phyloP scores from a whole-genome alignment of 2,797 vertebrate species.

The Lemur catta region DNA sequence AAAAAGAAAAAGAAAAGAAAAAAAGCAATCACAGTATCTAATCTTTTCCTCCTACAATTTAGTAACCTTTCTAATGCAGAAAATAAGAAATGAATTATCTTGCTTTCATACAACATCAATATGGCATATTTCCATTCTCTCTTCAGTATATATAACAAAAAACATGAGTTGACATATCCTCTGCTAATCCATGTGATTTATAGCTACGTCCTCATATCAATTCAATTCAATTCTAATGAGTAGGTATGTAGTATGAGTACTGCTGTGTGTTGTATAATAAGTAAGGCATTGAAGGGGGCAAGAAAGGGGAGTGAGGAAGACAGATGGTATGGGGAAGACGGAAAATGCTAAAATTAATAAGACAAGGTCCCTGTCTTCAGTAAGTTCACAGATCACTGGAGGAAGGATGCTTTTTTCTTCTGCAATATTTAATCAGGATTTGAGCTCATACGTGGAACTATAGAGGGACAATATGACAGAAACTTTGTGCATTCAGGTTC shows the following conservation, averaged over 20 bases:
- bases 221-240: neutral
- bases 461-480: neutral
- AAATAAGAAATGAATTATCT: neutral
- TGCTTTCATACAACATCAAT: neutral
- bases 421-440: neutral
- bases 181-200: constrained; percentile 18
- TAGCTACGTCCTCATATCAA: neutral
- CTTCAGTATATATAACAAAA: neutral
- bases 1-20: too few species aligned
- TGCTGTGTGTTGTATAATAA: neutral
- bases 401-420: neutral
- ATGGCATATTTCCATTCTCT: neutral
- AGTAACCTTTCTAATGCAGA: neutral
- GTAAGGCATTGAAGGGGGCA: neutral
- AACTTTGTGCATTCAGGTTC: neutral
- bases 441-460: neutral
- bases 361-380: neutral
- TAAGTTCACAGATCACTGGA: neutral
- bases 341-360: neutral
- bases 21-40: neutral
- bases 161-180: neutral
- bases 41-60: neutral
- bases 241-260: neutral
- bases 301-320: neutral
- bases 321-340: neutral